Base-by-base conservation (phyloP, 2,113 vertebrate species). In the Erpornis zantholeuca region DNA sequence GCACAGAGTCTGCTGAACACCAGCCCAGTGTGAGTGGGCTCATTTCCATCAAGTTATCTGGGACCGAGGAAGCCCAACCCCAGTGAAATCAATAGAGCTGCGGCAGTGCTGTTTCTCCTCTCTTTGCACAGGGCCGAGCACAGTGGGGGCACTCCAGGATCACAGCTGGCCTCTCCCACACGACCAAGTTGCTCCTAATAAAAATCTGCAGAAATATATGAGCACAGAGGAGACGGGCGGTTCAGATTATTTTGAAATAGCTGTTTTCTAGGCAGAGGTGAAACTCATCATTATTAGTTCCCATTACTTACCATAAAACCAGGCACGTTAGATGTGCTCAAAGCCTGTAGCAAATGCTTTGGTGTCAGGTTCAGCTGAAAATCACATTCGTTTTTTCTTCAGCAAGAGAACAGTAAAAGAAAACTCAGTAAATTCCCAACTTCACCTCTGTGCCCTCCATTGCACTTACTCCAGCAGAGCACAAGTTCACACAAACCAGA, bases 271-370 rank as follows among this genome's bases (percentile, higher is more conserved):
- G 89, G 78, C 84, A 92, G 91, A 95, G 78, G 93, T 85, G 91
- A 94, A 91, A 79, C 85, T 91, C 85, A 85, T 84, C 20, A 53
- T 95, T 96, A 96, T 96, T 96, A 96, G 89, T 65, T 95, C 63
- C 89, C 81, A 96, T 92, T 87, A 96, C 84, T 97, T 95, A 95
- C 93, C 70, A 96, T 94, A 96, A 96, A 96, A 82, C 65, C 78
- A 91, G 87, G 70, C 78, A 85, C 2, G 13, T 96, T 84, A 96
- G 66, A 94, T 85, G 86, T 66, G 86, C 84, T 86, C 27, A 4
- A 92, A 91, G 92, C 92, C 88, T 84, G 88, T 72, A 96, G 93
- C 86, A 84, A 95, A 87, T 89, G 87, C 91, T 96, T 97, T 91
- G 91, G 94, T 94, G 91, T 94, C 94, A 88, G 87, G 80, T 87